phyloP scores from a whole-genome alignment of 1,140 invertebrate genomes.

The Branchinecta lindahli region DNA sequence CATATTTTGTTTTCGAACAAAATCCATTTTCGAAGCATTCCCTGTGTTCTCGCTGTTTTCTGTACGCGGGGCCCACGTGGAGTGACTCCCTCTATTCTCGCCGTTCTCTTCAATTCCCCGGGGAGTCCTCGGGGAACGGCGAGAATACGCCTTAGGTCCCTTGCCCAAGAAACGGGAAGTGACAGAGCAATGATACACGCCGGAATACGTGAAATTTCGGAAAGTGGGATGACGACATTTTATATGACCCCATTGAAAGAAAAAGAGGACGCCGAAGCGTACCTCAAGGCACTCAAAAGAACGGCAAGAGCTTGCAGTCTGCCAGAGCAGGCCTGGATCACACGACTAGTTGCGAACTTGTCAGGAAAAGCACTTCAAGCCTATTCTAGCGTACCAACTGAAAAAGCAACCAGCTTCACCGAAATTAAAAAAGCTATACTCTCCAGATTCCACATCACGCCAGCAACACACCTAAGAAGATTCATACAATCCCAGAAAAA shows the following conservation, averaged over 20 bases:
- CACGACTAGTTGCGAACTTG: neutral
- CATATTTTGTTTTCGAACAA: no score
- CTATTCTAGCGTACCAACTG: neutral
- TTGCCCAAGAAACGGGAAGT: neutral
- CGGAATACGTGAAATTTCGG: neutral
- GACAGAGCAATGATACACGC: neutral
- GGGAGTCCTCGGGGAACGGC: no score
- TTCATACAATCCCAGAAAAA: neutral
- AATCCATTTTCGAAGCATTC: no score
- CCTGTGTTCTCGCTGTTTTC: no score
- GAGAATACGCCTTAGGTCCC: no score
- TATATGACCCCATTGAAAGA: constrained; percentile 8
- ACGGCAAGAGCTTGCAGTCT: neutral
- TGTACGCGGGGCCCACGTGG: no score
- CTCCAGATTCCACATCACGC: neutral
- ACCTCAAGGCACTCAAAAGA: neutral
- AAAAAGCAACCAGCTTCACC: neutral
- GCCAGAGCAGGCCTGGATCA: neutral
- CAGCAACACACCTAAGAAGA: neutral
- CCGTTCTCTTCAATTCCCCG: no score
- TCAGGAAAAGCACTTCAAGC: no score
- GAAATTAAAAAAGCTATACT: neutral
- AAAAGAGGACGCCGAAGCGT: neutral
- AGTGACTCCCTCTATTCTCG: no score
- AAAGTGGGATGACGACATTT: neutral